Conservation (phyloP, 2,888 invertebrate species). For the Tenthredo livida region DNA sequence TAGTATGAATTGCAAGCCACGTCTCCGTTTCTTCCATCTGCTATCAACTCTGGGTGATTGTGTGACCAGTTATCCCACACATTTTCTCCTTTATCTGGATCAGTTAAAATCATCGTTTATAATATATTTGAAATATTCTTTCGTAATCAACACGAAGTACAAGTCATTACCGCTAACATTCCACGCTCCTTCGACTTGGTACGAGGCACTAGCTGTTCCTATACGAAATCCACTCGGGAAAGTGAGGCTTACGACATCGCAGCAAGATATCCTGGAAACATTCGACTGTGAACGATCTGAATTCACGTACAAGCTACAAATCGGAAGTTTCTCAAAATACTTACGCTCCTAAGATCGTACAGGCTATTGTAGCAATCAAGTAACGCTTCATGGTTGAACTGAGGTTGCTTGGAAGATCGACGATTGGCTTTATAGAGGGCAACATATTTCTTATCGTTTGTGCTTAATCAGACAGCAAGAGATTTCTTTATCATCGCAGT, state of each 20-base stretch:
- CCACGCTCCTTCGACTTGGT: conserved; percentile 83
- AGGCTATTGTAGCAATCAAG: too few relatives aligned
- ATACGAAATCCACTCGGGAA: conserved; percentile 66
- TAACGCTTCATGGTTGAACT: too few relatives aligned
- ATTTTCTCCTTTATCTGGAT: conserved; percentile 41
- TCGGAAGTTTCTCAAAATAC: too few relatives aligned
- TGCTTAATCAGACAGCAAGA: background rate
- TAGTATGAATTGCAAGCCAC: conserved; percentile 84
- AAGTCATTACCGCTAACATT: conserved; percentile 64
- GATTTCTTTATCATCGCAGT: background rate
- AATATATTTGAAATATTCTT: conserved; percentile 58
- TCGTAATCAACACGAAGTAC: too few relatives aligned
- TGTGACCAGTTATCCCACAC: conserved; percentile 37
- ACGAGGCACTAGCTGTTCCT: conserved; percentile 72
- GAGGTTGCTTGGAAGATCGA: too few relatives aligned
- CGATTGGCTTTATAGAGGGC: background rate
- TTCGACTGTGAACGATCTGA: conserved; percentile 53
- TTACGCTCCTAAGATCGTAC: too few relatives aligned
- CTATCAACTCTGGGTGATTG: conserved; percentile 77
- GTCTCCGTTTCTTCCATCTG: conserved; percentile 82
- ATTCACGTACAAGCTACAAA: too few relatives aligned
- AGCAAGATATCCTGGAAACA: background rate
- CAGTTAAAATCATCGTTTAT: background rate
- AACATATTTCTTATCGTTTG: background rate
- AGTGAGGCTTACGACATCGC: conserved; percentile 35